Base-by-base conservation (phyloP, 2,797 vertebrate species). In the Allenopithecus nigroviridis region DNA sequence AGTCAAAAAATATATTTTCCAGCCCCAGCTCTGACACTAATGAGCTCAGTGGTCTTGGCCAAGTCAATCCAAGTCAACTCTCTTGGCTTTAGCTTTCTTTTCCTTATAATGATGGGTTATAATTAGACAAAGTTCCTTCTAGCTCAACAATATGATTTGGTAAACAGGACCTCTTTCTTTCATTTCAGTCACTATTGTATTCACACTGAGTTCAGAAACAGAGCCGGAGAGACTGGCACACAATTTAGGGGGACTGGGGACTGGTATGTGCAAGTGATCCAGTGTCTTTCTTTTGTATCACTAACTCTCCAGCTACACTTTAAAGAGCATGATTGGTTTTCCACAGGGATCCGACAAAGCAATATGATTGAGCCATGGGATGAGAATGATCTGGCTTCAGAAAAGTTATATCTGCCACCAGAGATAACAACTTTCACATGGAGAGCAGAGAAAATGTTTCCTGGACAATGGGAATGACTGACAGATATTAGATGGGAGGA, bases 351-450 rank as follows among this genome's bases (percentile, higher is more conserved):
- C 86, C 53, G 17, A 95, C 55, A 85, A 89, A 61, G 86, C 59
- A 88, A 30, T 83, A 74, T 72, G 91, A 96, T 24, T 94, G 96
- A 97, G 78, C 76, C 33, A 28, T n/a, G 46, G 75, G 57, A 80
- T 88, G 92, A 93, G 94, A 93, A 95, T 83, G 70, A 84, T 95
- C 94, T 91, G 96, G 96, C 68, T 87, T 87, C 91, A 55, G 70
- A 96, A 84, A 96, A 95, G 87, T 57, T 85, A 68, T 92, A 96
- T 98, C 97, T 98, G 97, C 97, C 92, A 95, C n/a, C n/a, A 93
- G 96, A 98, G 98, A 98, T 98, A 98, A 98, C 97, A 95, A 92
- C 78, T 96, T 94, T 97, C 97, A 97, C 98, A 95, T 79, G 94
- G 87, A 95, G 85, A 96, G 87, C 30, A 53, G 89, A 96, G 91